Base-by-base conservation (phyloP, 2,113 vertebrate species). In the Proterorhinus semilunaris region DNA sequence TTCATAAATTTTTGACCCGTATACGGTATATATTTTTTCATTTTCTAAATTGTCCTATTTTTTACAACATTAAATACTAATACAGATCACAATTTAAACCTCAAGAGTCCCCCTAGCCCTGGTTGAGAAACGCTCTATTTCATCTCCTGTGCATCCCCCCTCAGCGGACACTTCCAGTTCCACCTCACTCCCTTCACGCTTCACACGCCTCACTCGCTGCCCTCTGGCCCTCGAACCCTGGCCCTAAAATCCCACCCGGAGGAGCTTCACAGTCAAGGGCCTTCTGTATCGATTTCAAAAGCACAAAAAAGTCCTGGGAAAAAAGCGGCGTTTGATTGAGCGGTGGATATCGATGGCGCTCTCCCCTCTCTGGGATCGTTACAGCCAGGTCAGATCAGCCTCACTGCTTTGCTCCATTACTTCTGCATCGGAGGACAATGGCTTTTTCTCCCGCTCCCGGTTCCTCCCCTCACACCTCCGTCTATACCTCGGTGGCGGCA, bases 391-490 rank as follows among this genome's bases (percentile, higher is more conserved):
- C 27, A 36, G 27, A 36, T 53, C 10, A 65, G 81, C 85, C 78
- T 80, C 72, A 67, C 71, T 49, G 81, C 67, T 84, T 69, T 70
- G 82, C 80, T 86, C 88, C 87, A 91, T 21, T 21, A 21, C 21
- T 92, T 83, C 83, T 75, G 77, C 81, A 72, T 77, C 66, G 63
- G 79, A 75, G 76, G 81, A 63, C 83, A 63, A 77, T 68, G 68
- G 64, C 67, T 2, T 67, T 65, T 50, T 68, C 66, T 44, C 16
- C 82, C 72, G 66, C 57, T 58, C 62, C 59, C 48, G 44, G 5
- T 75, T 68, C 62, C 64, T 65, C 63, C 47, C 8, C 36, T 10
- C 36, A 10, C 48, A 7, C 53, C 58, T 48, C 16, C 42, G 66
- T 74, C 53, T 66, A n/a, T 10, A 53, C 48, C 54, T 81, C 74